Evolutionary conservation across 2,797 vertebrate species (phyloP).

Genomic region (Benthosema pterotum): DNA sequence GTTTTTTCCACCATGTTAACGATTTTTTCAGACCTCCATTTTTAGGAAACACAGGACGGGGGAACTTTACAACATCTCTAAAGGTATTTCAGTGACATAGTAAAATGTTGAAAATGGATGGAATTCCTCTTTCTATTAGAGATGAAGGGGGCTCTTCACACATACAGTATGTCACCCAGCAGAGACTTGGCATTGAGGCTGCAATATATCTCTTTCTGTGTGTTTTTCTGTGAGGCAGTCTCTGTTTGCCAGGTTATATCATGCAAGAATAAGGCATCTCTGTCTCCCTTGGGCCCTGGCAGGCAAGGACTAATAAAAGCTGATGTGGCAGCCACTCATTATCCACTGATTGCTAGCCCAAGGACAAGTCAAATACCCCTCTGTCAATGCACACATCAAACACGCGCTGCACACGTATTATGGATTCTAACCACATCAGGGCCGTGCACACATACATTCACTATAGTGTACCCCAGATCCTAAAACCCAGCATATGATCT

Average conservation of each 20-base stretch:
- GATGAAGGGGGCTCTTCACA: conserved; percentile 3
- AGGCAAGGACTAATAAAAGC: conserved; percentile 44
- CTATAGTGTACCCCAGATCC: too few relatives aligned
- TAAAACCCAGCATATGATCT: too few relatives aligned
- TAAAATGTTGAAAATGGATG: too few relatives aligned
- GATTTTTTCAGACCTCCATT: too few relatives aligned
- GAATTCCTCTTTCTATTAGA: not conserved
- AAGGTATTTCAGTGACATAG: too few relatives aligned
- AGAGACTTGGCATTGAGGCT: not conserved
- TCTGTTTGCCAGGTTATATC: conserved; percentile 35
- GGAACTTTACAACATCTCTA: too few relatives aligned
- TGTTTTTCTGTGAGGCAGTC: conserved; percentile 23
- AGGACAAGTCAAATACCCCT: conserved; percentile 30
- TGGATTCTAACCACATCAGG: too few relatives aligned
- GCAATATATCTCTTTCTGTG: conserved; percentile 9
- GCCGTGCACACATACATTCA: conserved; percentile 1
- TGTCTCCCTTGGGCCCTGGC: conserved; percentile 21
- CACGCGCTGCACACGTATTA: not conserved
- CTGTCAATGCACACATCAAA: conserved; percentile 16
- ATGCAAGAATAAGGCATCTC: conserved; percentile 36
- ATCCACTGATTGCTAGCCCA: conserved; percentile 58
- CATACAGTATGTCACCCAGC: not conserved
- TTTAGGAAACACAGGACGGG: too few relatives aligned
- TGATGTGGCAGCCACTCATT: conserved; percentile 62
- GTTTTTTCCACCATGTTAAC: too few relatives aligned